phyloP scores from a whole-genome alignment of 2,888 invertebrate species.

The Acrocyrtus sp. region DNA sequence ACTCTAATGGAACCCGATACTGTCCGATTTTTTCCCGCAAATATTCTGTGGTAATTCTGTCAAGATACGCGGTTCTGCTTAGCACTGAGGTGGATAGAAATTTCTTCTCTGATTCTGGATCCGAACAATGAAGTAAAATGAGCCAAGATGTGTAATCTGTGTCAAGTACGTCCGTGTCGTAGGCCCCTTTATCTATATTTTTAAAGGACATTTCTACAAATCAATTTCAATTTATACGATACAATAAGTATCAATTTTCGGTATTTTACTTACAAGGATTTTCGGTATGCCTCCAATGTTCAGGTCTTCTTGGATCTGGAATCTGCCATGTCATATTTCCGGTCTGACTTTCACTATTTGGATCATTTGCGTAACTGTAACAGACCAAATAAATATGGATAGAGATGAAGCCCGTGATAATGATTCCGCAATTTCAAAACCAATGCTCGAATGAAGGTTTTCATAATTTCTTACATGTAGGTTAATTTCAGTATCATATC shows the following conservation, averaged over 20 bases:
- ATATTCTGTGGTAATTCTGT: constrained; percentile 76
- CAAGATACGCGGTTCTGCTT: constrained; percentile 73
- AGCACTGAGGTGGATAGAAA: constrained; percentile 86
- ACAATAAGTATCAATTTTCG: too few relatives aligned
- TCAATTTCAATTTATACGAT: too few relatives aligned
- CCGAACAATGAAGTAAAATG: constrained; percentile 85
- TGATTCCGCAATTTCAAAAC: neutral
- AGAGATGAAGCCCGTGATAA: neutral
- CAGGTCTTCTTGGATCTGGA: constrained; percentile 77
- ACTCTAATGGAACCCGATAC: constrained; percentile 86
- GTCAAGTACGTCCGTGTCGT: constrained; percentile 87
- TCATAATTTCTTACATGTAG: constrained; percentile 70
- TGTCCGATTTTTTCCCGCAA: constrained; percentile 80
- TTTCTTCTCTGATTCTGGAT: constrained; percentile 73
- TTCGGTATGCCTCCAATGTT: constrained; percentile 89
- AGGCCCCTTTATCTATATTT: constrained; percentile 83
- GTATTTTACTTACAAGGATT: constrained; percentile 78
- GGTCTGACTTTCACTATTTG: constrained; percentile 76
- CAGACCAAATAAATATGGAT: neutral
- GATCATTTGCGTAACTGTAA: constrained; percentile 78
- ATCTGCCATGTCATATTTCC: constrained; percentile 91
- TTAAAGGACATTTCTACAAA: neutral
- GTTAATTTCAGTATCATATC: constrained; percentile 90
- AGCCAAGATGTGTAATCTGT: constrained; percentile 87
- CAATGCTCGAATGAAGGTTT: neutral